Conservation (phyloP, 2,888 invertebrate genomes). For the Noctua janthe region DNA sequence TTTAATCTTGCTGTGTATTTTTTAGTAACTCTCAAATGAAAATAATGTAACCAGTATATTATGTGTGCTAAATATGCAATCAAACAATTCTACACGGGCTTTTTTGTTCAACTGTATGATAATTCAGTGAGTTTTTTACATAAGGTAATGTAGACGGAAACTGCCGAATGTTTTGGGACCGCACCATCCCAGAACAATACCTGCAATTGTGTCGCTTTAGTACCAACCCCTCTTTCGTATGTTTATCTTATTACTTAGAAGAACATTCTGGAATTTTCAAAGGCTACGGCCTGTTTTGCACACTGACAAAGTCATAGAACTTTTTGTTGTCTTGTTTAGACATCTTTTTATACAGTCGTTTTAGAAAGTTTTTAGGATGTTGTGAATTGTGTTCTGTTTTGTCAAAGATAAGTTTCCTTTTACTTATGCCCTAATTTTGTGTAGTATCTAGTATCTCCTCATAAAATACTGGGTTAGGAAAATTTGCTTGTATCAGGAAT, state of each 20-base stretch:
- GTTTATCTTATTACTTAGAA: slow-evolving; percentile 26
- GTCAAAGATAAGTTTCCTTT: not conserved
- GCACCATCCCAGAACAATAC: slow-evolving; percentile 60
- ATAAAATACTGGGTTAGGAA: not conserved
- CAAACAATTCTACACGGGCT: not conserved
- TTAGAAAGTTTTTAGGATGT: slow-evolving; percentile 13
- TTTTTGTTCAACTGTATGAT: slow-evolving; percentile 22
- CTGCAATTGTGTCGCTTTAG: slow-evolving; percentile 52
- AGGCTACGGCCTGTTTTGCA: not conserved
- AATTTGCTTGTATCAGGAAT: not conserved
- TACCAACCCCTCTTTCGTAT: slow-evolving; percentile 12
- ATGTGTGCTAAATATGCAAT: not conserved
- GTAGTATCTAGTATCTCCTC: not conserved
- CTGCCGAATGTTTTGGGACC: slow-evolving; percentile 56
- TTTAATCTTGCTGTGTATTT: not conserved
- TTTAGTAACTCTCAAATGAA: not conserved
- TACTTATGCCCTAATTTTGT: not conserved
- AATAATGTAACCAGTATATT: not conserved
- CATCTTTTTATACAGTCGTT: not conserved
- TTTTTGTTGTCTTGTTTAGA: slow-evolving; percentile 10
- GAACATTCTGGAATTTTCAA: slow-evolving; percentile 11
- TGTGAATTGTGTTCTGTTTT: not conserved
- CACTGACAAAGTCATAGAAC: slow-evolving; percentile 2
- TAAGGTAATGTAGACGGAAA: slow-evolving; percentile 38
- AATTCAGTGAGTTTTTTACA: slow-evolving; percentile 39